Conservation (phyloP, 2,797 vertebrate genomes). For the Lindbergichthys nudifrons region DNA sequence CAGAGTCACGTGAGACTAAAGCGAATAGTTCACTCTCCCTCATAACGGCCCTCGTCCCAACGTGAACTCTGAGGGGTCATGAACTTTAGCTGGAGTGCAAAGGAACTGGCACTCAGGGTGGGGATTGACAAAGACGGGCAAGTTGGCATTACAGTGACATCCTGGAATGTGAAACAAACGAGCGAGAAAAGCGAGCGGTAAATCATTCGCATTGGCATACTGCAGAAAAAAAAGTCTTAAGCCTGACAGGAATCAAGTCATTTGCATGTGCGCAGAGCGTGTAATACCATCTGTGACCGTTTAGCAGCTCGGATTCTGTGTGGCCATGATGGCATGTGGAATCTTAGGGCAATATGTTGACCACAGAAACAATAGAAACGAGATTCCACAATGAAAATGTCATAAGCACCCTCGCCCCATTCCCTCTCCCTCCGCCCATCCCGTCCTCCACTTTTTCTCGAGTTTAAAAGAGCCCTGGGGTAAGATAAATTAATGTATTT, state of each 20-base stretch:
- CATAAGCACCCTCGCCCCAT: conserved; percentile 75
- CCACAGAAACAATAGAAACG: conserved; percentile 81
- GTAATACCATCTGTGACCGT: conserved; percentile 77
- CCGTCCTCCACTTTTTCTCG: conserved; percentile 58
- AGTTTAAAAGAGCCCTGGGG: conserved; percentile 78
- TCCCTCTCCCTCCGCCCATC: conserved; percentile 63
- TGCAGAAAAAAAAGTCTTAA: conserved; percentile 43
- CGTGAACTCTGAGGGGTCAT: conserved; percentile 72
- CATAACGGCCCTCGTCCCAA: conserved; percentile 66
- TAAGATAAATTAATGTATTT: conserved; percentile 85
- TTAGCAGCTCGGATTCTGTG: conserved; percentile 74
- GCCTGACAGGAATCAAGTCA: conserved; percentile 73
- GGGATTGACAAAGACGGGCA: conserved; percentile 31
- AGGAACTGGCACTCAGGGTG: conserved; percentile 60
- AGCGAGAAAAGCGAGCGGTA: no score
- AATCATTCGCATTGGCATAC: conserved; percentile 73
- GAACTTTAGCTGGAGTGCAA: conserved; percentile 59
- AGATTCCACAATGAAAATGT: conserved; percentile 83
- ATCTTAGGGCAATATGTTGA: conserved; percentile 80
- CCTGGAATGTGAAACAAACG: conserved; percentile 74
- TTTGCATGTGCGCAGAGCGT: conserved; percentile 59
- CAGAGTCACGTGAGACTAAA: conserved; percentile 71
- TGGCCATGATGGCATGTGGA: conserved; percentile 81
- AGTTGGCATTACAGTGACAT: conserved; percentile 77
- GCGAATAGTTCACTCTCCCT: conserved; percentile 55